Evolutionary conservation across 2,113 vertebrate species (phyloP), one percentile per base, ranked within the genome.

Genomic region (Oncorhynchus nerka): DNA sequence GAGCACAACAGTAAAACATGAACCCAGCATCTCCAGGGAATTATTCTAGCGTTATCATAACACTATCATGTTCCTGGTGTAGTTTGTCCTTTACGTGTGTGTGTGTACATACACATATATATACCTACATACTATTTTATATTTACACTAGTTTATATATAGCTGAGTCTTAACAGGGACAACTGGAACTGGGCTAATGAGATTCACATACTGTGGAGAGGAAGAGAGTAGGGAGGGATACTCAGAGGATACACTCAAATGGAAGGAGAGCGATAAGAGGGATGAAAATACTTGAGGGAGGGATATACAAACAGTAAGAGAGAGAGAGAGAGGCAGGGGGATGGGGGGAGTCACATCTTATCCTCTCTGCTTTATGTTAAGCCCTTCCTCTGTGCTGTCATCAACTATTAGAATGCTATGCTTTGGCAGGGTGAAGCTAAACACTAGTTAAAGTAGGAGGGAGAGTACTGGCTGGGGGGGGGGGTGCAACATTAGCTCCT

Each of bases 101-200:
- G 32, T 34, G 1, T 6, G 5, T 32, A 0, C 0, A 0, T 34
- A 1, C 1, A 34, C 3, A 30, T 3, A 32, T 4, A 32, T 1
- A 32, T 1, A 32, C 1, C 5, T 6, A 32, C 1, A 32, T 0
- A 5, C 32, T 32, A 32, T 5, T 5, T 32, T 5, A 32, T 32
- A 32, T 32, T 5, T 32, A 32, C 30, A 32, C 30, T 5, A 34
- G 6, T 34, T 34, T 34, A 34, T 34, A 34, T 34, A 34, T 7
- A 34, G 32, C 20, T 51, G 8, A 70, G 45, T 49, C 59, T 45
- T 28, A 61, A 34, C 34, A 34, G 34, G 34, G 34, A 34, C 6
- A 34, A 39, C 45, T 30, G 39, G 70, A 84, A 84, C 9, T 81
- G 78, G 84, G 84, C 65, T 80, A 88, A 84, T 86, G 84, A 83